Conservation (phyloP, 2,888 invertebrate species). For the Hypena proboscidalis region DNA sequence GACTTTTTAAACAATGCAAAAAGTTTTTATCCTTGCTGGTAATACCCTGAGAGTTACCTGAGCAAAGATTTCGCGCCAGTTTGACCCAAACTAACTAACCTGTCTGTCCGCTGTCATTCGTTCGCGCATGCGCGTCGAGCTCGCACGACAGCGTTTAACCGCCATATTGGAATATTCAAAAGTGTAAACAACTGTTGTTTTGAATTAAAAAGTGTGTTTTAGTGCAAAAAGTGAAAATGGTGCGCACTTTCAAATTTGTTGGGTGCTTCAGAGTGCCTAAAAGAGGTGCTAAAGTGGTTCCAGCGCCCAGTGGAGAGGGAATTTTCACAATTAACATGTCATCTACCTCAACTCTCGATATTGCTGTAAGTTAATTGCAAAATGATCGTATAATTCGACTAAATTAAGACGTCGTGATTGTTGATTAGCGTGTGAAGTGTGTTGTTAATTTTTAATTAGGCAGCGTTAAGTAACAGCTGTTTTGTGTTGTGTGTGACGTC, state of each 20-base stretch:
- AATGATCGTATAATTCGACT: slow-evolving; percentile 21
- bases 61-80: slow-evolving; percentile 57
- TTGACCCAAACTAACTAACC: slow-evolving; percentile 71
- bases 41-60: slow-evolving; percentile 54
- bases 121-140: slow-evolving; percentile 57
- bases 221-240: slow-evolving; percentile 56
- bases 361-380: slow-evolving; percentile 64
- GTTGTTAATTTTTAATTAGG: slow-evolving; percentile 18
- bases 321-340: slow-evolving; percentile 75
- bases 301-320: slow-evolving; percentile 61
- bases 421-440: neutral
- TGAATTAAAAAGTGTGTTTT: slow-evolving; percentile 43
- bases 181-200: slow-evolving; percentile 35
- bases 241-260: slow-evolving; percentile 69
- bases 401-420: slow-evolving; percentile 13
- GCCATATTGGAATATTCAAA: slow-evolving; percentile 36
- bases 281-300: slow-evolving; percentile 68
- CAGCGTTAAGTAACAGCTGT: slow-evolving; percentile 38
- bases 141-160: slow-evolving; percentile 61
- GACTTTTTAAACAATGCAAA: slow-evolving; percentile 23
- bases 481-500: slow-evolving; percentile 41
- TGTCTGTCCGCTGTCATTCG: slow-evolving; percentile 77
- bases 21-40: slow-evolving; percentile 29
- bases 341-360: slow-evolving; percentile 72
- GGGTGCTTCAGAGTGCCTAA: slow-evolving; percentile 71